phyloP scores from a whole-genome alignment of 2,113 vertebrate species.

The Acanthochromis polyacanthus region DNA sequence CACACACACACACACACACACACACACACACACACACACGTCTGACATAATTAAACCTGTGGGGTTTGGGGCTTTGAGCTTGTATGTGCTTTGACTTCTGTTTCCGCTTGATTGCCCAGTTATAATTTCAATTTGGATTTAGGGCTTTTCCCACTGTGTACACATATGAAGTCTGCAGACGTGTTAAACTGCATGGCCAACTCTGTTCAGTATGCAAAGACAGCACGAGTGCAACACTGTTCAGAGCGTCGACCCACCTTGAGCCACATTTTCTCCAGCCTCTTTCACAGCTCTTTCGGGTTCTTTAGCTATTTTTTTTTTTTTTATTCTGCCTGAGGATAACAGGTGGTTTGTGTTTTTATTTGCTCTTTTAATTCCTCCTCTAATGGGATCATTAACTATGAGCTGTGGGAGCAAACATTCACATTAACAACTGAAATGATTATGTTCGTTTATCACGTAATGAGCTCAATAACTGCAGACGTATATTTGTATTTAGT shows the following conservation, averaged over 20 bases:
- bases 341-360: too few relatives aligned
- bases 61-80: conserved; percentile 43
- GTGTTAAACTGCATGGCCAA: conserved; percentile 7
- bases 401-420: too few relatives aligned
- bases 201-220: background rate
- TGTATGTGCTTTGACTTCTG: conserved; percentile 39
- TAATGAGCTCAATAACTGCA: too few relatives aligned
- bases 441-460: too few relatives aligned
- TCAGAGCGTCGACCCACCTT: background rate
- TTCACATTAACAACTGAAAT: too few relatives aligned
- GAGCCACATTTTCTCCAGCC: background rate
- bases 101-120: conserved; percentile 35
- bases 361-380: too few relatives aligned
- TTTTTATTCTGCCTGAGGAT: too few relatives aligned
- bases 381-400: too few relatives aligned
- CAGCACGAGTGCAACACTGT: background rate
- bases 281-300: background rate
- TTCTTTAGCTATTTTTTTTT: too few relatives aligned
- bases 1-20: too few relatives aligned
- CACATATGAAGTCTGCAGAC: conserved; percentile 29
- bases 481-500: too few relatives aligned
- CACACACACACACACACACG: background rate
- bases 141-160: conserved; percentile 20
- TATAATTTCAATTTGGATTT: conserved; percentile 51
- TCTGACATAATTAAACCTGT: conserved; percentile 48